A percentile compares a stretch with the other conserved stretches of the same genome.
Evolutionary conservation across 1,140 invertebrate genomes (phyloP).

Genomic region (Dolichoris vasculosae): DNA sequence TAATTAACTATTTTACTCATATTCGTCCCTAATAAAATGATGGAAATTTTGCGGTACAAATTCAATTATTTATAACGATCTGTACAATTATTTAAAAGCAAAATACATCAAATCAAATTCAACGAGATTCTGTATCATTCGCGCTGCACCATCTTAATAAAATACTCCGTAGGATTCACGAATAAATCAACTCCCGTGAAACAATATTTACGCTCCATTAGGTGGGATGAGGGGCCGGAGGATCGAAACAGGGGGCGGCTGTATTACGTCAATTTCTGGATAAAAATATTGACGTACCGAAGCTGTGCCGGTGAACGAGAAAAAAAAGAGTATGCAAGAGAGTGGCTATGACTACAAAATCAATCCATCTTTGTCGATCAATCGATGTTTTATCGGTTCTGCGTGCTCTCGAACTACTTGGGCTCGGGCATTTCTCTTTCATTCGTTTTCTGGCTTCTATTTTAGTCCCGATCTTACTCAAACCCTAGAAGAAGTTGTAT

Average conservation of each 20-base stretch:
- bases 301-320: not conserved
- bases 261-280: constrained; percentile 33
- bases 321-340: not conserved
- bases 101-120: not conserved
- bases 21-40: too few species aligned
- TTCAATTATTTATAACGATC: not conserved
- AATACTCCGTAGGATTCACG: not conserved
- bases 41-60: too few species aligned
- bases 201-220: constrained; percentile 31
- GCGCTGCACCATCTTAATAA: not conserved
- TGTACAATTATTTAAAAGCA: not conserved
- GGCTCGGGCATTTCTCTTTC: not conserved
- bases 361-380: constrained; percentile 48
- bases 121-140: not conserved
- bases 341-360: not conserved
- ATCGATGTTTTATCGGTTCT: constrained; percentile 43
- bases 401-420: not conserved
- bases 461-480: not conserved
- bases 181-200: constrained; percentile 42
- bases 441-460: not conserved
- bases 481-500: not conserved
- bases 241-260: not conserved
- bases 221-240: not conserved
- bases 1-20: too few species aligned
- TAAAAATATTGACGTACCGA: constrained; percentile 38